Base-by-base conservation (phyloP, 23 tunicate genomes). In the Ciona savignyi region DNA sequence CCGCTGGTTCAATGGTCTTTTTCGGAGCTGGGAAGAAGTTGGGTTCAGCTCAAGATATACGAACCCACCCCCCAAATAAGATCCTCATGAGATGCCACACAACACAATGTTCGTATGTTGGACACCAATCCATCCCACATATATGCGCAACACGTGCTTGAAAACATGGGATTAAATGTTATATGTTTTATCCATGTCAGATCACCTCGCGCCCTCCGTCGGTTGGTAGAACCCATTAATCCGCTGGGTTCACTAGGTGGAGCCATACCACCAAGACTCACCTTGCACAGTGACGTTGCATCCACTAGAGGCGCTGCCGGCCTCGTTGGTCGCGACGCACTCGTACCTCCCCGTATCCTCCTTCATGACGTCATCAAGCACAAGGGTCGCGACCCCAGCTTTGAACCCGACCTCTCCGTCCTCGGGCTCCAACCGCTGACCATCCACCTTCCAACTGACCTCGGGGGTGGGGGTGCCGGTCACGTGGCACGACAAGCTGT, bases 211-310 rank as follows among this genome's bases (percentile, higher is more conserved):
- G n/a, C n/a, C n/a, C n/a, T n/a, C n/a, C n/a, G n/a, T n/a, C n/a
- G n/a, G n/a, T n/a, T n/a, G n/a, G n/a, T n/a, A n/a, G n/a, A n/a
- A n/a, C n/a, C n/a, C n/a, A n/a, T n/a, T n/a, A n/a, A n/a, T n/a
- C n/a, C n/a, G n/a, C n/a, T n/a, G n/a, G n/a, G n/a, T n/a, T n/a
- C n/a, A n/a, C n/a, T n/a, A n/a, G n/a, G n/a, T n/a, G n/a, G n/a
- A n/a, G n/a, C n/a, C n/a, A n/a, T n/a, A 42, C 56, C 9, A 6
- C 9, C 56, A 42, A 42, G 11, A 42, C 56, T 15, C 56, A 91
- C 97, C 97, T 27, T 89, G 63, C 9, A 91, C 91, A 3, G 76
- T 74, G 29, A 91, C 97, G 32, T 63, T 81, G 73, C 97, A 91
- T 2, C 78, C 29, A 23, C 73, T 25, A 0, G 33, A 27, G 11